Base-by-base conservation (phyloP, 2,113 vertebrate genomes). In the Lichenostomus cassidix region DNA sequence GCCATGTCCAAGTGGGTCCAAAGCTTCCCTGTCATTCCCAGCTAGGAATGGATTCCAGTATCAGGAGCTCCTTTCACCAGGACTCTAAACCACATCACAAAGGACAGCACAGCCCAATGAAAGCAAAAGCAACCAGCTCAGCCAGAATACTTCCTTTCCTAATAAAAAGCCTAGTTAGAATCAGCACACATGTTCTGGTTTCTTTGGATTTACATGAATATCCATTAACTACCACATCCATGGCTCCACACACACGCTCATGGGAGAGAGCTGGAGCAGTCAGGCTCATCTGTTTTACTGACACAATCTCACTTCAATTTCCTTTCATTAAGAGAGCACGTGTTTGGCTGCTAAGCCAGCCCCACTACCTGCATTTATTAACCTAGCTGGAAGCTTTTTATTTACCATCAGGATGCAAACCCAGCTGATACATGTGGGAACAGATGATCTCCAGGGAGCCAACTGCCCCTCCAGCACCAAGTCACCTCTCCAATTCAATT, bases 191-290 rank as follows among this genome's bases (percentile, higher is more conserved):
- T 28, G 44, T 39, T 74, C 55, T 15, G 3, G 4, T 84, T 83
- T 17, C 80, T 84, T 25, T 79, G 74, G 47, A 79, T 82, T 77
- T 64, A 49, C 64, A 44, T 2, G 14, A 59, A 60, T 16, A 89
- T 55, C 86, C 74, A 56, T 56, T 60, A 71, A 37, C 44, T 21
- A 4, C 24, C 7, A 4, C 76, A 63, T 39, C 64, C 6, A 3
- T 28, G 28, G n/a, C 3, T 64, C 55, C 3, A 11, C 12, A 0
- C 23, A 11, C 28, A 3, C 3, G 0, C 35, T 75, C 84, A 14
- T 0, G 24, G 55, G 16, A 68, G n/a, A 41, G 60, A 74, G 58
- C 74, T 5, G 1, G 37, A 89, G 53, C 74, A 42, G 17, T 13
- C 64, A 21, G 50, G 8, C 60, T 56, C 91, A 87, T 84, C 73